A percentile compares a stretch with the other conserved stretches of the same genome.
phyloP scores from a whole-genome alignment of 1,140 invertebrate species.

The Nixonia krombeini region DNA sequence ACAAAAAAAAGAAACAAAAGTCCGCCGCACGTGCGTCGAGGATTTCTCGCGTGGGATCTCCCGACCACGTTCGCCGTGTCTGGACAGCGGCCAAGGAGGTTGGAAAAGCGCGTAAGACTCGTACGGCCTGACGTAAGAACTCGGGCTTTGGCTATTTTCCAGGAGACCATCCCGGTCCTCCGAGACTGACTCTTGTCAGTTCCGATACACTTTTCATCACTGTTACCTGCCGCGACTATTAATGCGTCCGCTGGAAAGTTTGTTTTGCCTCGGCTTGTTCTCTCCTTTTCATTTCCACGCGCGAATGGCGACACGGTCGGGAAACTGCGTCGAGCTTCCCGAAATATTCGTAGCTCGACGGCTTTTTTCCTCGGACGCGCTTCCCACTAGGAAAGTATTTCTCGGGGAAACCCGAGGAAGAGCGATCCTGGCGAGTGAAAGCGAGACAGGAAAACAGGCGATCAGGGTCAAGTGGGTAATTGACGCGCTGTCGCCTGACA shows the following conservation, averaged over 20 bases:
- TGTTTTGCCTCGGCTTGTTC: too few species aligned
- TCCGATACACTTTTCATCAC: slow-evolving; percentile 20
- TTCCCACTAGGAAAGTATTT: slow-evolving; percentile 1
- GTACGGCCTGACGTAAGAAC: slow-evolving; percentile 8
- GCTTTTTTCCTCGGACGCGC: too few species aligned
- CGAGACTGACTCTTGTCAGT: slow-evolving; percentile 6
- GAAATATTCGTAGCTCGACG: too few species aligned
- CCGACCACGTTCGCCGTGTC: slow-evolving; percentile 47
- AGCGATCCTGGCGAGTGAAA: slow-evolving; percentile 42
- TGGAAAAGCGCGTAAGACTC: slow-evolving; percentile 19
- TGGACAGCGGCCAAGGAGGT: slow-evolving; percentile 11
- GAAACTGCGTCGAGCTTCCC: too few species aligned
- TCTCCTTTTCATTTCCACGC: too few species aligned
- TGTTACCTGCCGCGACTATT: slow-evolving; percentile 11
- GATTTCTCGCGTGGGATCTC: slow-evolving; percentile 32
- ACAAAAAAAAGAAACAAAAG: too few species aligned
- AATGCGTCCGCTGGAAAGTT: too few species aligned
- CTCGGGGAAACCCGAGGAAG: too few species aligned
- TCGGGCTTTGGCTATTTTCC: slow-evolving; percentile 8
- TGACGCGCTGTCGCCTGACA: slow-evolving; percentile 15
- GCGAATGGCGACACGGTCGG: too few species aligned
- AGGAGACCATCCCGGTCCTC: neutral
- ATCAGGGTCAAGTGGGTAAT: slow-evolving; percentile 41
- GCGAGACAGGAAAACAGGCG: slow-evolving; percentile 29
- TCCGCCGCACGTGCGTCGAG: too few species aligned